phyloP scores from a whole-genome alignment of 2,888 invertebrate species.

The Bellardia bayeri region DNA sequence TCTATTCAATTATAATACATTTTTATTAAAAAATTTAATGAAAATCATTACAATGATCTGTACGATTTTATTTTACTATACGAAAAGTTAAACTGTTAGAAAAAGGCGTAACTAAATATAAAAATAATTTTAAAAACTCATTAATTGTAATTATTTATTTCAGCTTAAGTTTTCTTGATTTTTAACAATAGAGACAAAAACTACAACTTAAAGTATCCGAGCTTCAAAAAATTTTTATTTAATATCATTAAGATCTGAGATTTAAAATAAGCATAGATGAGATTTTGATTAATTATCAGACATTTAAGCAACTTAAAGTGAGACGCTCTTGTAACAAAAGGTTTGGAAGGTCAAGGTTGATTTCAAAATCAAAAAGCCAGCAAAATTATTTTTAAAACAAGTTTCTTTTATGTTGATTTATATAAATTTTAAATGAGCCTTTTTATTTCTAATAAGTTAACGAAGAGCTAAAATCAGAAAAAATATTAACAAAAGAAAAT shows the following conservation, averaged over 20 bases:
- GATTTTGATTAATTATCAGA: conserved; percentile 60
- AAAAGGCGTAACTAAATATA: conserved; percentile 46
- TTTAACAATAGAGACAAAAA: conserved; percentile 9
- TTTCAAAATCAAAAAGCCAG: conserved; percentile 16
- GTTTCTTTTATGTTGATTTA: conserved; percentile 11
- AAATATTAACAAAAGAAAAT: conserved; percentile 6
- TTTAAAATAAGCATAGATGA: conserved; percentile 18
- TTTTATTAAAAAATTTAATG: not conserved
- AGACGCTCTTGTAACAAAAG: conserved; percentile 12
- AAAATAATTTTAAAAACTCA: conserved; percentile 48
- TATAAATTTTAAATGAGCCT: not conserved
- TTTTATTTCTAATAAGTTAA: conserved; percentile 10
- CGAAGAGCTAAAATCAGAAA: not conserved
- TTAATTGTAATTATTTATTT: conserved; percentile 56
- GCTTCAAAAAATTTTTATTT: conserved; percentile 5
- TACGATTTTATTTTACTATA: not conserved
- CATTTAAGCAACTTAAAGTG: conserved; percentile 35
- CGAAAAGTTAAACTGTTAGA: conserved; percentile 45
- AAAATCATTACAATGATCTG: conserved; percentile 17
- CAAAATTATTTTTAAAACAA: conserved; percentile 20
- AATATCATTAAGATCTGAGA: conserved; percentile 21
- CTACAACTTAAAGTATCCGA: conserved; percentile 18
- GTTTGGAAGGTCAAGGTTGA: conserved; percentile 59
- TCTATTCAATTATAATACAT: conserved; percentile 4
- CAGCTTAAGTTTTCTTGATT: not conserved